A percentile compares a stretch with the other conserved stretches of the same genome.
phyloP scores from a whole-genome alignment of 2,888 invertebrate species.

The Rhopalosiphum nymphaeae region DNA sequence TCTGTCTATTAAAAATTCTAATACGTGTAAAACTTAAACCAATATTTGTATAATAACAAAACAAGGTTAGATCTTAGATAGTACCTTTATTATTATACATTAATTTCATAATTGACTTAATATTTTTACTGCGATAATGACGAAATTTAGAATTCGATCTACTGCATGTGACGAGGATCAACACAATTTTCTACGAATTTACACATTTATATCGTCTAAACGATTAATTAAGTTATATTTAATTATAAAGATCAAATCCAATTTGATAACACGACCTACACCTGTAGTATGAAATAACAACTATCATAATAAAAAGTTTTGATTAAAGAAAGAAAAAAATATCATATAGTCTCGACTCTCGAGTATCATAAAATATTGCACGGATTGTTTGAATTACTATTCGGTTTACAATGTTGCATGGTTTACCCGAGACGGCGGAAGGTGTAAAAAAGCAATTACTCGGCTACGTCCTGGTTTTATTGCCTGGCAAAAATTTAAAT shows the following conservation, averaged over 20 bases:
- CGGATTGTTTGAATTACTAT: not conserved
- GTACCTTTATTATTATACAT: not conserved
- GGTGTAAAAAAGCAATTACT: conserved; percentile 54
- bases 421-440: conserved; percentile 3
- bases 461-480: not conserved
- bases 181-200: not conserved
- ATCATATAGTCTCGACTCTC: not conserved
- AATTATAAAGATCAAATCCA: not conserved
- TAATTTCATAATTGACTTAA: not conserved
- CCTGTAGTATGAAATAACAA: not conserved
- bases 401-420: conserved; percentile 6
- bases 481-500: conserved; percentile 46
- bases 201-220: not conserved
- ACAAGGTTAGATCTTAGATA: not conserved
- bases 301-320: not conserved
- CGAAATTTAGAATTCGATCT: not conserved
- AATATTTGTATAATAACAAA: not conserved
- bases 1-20: not conserved
- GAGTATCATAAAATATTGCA: not conserved
- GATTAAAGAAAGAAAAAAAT: not conserved
- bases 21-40: not conserved
- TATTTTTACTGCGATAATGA: not conserved
- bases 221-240: not conserved
- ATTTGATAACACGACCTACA: not conserved
- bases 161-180: not conserved